A percentile compares a stretch with the other conserved stretches of the same genome.
These are phyloP conservation scores for Mythimna albipuncta DNA, from an alignment of 2,888 invertebrate species.

Conservation along the genomic window DNA sequence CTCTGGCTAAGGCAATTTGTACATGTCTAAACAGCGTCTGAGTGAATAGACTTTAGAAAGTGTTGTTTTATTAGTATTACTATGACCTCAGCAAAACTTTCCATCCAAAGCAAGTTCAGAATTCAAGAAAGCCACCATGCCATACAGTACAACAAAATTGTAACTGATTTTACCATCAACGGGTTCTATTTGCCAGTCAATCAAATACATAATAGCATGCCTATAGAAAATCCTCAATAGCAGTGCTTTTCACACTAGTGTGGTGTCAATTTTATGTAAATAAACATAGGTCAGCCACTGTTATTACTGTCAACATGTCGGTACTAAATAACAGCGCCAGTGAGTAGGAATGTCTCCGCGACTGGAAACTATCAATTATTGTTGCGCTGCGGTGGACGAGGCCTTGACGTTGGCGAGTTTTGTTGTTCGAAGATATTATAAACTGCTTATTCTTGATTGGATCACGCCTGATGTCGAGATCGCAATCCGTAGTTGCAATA, in stretches of 20 bases:
- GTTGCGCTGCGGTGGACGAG: slow-evolving; percentile 64
- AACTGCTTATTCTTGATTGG: no score
- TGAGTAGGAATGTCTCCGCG: slow-evolving; percentile 62
- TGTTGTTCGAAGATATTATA: no score
- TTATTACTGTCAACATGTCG: slow-evolving; percentile 72
- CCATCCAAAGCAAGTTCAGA: background rate
- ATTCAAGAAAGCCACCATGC: slow-evolving; percentile 9
- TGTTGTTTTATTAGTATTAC: background rate
- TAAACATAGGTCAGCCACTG: slow-evolving; percentile 56
- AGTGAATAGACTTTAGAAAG: slow-evolving; percentile 2
- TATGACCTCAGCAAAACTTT: slow-evolving; percentile 9
- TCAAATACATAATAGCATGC: slow-evolving; percentile 40
- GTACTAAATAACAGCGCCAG: slow-evolving; percentile 66
- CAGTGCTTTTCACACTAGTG: slow-evolving; percentile 50
- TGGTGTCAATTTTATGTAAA: slow-evolving; percentile 65
- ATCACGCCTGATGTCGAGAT: no score
- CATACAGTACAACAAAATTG: slow-evolving; percentile 13
- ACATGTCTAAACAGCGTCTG: background rate
- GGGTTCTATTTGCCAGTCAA: slow-evolving; percentile 36
- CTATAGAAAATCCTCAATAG: slow-evolving; percentile 33
- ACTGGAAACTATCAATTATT: slow-evolving; percentile 82
- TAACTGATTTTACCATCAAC: slow-evolving; percentile 5
- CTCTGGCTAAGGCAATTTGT: background rate
- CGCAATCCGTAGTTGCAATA: no score
- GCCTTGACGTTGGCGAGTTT: slow-evolving; percentile 67